Percentiles rank a stretch among this genome's conserved stretches.
phyloP scores from a whole-genome alignment of 2,888 invertebrate species.

The Apamea epomidion region DNA sequence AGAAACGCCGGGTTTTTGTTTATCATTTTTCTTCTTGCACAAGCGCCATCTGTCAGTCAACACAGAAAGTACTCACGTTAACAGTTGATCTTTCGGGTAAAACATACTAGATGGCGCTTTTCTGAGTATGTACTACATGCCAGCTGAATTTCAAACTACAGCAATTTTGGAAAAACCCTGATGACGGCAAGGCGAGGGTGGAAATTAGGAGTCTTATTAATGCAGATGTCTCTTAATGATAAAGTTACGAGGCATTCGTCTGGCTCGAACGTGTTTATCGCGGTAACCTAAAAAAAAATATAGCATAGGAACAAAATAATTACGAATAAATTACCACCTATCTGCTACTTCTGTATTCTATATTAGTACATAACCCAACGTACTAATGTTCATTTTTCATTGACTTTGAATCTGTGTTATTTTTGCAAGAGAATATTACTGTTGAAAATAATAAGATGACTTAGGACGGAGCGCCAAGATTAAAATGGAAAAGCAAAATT shows the following conservation, averaged over 20 bases:
- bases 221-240: constrained; percentile 43
- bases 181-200: constrained; percentile 8
- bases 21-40: neutral
- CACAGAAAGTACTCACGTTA: neutral
- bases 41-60: constrained; percentile 32
- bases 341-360: neutral
- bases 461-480: no score
- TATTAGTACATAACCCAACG: neutral
- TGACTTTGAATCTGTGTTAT: neutral
- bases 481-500: constrained; percentile 14
- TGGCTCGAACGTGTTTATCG: constrained; percentile 38
- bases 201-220: constrained; percentile 35
- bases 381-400: constrained; percentile 10
- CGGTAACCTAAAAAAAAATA: constrained; percentile 12
- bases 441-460: neutral
- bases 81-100: neutral
- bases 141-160: constrained; percentile 21
- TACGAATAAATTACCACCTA: neutral
- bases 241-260: constrained; percentile 35
- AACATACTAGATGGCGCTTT: constrained; percentile 48
- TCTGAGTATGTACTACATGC: accelerated
- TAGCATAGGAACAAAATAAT: constrained; percentile 8
- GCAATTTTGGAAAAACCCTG: constrained; percentile 22
- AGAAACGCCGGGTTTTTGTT: neutral
- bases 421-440: neutral